Conservation (phyloP, 2,797 vertebrate genomes). For the Amblyraja radiata region DNA sequence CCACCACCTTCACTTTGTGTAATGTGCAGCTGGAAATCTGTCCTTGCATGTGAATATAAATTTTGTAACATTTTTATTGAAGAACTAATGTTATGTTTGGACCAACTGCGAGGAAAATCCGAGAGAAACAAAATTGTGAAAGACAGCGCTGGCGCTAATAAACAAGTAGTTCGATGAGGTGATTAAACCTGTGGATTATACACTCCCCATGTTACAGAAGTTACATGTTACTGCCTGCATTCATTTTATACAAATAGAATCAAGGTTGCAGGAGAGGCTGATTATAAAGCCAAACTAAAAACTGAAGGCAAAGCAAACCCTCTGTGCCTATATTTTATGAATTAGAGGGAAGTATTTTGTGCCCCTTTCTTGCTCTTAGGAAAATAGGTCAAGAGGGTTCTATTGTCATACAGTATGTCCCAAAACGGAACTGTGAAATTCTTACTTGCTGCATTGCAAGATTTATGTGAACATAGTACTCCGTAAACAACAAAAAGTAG, state of each 20-base stretch:
- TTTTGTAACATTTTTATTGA: background rate
- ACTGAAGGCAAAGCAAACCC: too few relatives aligned
- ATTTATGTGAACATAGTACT: too few relatives aligned
- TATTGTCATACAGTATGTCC: too few relatives aligned
- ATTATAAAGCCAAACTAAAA: too few relatives aligned
- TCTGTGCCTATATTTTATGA: too few relatives aligned
- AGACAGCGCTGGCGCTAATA: background rate
- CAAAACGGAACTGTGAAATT: too few relatives aligned
- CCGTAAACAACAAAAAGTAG: too few relatives aligned
- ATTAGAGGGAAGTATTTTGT: too few relatives aligned
- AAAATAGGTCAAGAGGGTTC: too few relatives aligned
- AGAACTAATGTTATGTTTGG: background rate
- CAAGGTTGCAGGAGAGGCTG: background rate
- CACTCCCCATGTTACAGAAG: background rate
- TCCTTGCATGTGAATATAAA: background rate
- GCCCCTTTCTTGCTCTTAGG: too few relatives aligned
- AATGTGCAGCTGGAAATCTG: background rate
- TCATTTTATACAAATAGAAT: background rate
- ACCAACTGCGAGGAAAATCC: background rate
- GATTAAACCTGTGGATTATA: background rate
- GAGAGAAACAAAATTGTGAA: background rate
- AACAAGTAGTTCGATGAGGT: background rate
- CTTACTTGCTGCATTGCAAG: too few relatives aligned
- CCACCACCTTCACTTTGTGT: background rate
- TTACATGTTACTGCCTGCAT: background rate